Percentiles rank a stretch among this genome's conserved stretches.
Conservation (phyloP, 2,888 invertebrate species). For the Bellardia pandia region DNA sequence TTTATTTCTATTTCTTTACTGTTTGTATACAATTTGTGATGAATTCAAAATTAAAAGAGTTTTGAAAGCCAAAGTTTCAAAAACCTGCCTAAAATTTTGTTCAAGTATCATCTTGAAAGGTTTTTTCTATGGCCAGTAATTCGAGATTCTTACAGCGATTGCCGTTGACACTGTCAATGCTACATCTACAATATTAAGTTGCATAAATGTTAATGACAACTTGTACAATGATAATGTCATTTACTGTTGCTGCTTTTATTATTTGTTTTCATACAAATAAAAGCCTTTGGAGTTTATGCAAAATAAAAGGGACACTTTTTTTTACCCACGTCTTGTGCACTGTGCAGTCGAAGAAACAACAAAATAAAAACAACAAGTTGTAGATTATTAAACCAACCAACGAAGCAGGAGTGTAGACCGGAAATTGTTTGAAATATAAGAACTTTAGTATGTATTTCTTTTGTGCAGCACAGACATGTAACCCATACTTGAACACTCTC, state of each 20-base stretch:
- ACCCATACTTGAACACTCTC: conserved; percentile 22
- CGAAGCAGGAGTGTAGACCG: conserved; percentile 55
- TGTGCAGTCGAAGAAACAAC: background rate
- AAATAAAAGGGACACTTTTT: background rate
- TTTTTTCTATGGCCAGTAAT: background rate
- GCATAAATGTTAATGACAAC: conserved; percentile 40
- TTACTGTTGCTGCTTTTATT: background rate
- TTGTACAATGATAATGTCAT: conserved; percentile 15
- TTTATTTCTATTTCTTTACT: too few relatives aligned
- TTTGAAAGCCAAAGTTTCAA: background rate
- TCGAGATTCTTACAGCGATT: background rate
- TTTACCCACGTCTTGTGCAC: background rate
- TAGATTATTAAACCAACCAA: conserved; percentile 6
- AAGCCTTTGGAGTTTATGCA: background rate
- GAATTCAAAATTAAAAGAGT: too few relatives aligned
- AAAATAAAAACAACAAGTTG: background rate
- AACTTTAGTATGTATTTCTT: conserved; percentile 39
- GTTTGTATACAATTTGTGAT: too few relatives aligned
- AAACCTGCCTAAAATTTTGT: too few relatives aligned
- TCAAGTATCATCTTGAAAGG: background rate
- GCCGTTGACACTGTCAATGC: conserved; percentile 3
- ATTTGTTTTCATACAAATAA: background rate
- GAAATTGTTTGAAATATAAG: conserved; percentile 70
- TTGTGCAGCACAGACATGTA: conserved; percentile 39
- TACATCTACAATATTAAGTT: background rate